phyloP scores from a whole-genome alignment of 2,113 vertebrate genomes.

The Vireo altiloquus region DNA sequence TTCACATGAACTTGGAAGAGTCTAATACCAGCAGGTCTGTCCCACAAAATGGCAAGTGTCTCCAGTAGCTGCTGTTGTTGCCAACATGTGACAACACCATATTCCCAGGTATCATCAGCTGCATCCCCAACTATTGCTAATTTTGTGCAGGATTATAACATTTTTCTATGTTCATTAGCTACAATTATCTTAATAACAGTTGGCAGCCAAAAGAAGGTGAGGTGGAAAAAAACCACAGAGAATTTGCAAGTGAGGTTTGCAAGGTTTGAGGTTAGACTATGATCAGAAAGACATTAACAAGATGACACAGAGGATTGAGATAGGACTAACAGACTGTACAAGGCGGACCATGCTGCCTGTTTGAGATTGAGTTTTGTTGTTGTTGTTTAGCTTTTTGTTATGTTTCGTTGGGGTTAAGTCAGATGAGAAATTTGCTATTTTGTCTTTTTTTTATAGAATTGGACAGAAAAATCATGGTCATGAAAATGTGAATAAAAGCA shows the following conservation, averaged over 20 bases:
- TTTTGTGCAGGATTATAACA: background rate
- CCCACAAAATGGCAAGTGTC: background rate
- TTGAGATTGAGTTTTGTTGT: background rate
- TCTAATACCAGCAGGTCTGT: background rate
- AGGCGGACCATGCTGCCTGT: background rate
- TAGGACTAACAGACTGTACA: background rate
- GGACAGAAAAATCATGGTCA: background rate
- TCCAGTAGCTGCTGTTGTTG: slow-evolving; percentile 6
- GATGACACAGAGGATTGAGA: background rate
- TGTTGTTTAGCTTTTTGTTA: background rate
- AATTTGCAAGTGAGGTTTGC: background rate
- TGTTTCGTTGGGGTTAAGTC: background rate
- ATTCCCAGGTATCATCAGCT: background rate
- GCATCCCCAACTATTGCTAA: background rate
- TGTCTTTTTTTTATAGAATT: background rate
- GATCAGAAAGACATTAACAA: background rate
- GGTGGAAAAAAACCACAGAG: background rate
- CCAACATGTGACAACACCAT: background rate
- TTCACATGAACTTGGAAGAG: background rate
- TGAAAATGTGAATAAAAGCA: background rate
- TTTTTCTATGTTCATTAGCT: background rate
- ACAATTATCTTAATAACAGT: background rate
- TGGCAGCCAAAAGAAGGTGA: background rate
- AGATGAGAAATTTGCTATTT: background rate
- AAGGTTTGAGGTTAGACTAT: background rate